Evolutionary conservation across 2,797 vertebrate species (phyloP), one percentile per base, ranked within the genome.

Genomic region (Bufotes viridis): DNA sequence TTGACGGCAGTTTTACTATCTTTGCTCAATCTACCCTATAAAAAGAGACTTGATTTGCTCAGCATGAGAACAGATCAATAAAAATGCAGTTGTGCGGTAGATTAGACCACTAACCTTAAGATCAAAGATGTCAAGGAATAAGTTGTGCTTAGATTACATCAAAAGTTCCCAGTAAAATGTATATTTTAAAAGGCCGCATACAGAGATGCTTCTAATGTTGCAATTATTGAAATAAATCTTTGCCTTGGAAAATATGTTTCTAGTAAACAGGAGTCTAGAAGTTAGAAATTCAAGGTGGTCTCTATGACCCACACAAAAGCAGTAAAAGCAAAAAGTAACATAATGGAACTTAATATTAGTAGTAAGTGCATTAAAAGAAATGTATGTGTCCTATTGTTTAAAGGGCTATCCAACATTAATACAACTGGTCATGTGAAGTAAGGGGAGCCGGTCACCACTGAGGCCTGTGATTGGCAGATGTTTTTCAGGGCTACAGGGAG

Each of bases 61-160:
- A 95, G 96, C 95, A 96, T 95, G 95, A 96, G 95, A 97, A 96
- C 94, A 96, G 96, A 97, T 97, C 96, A 96, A 97, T 97, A 95
- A 96, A 96, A 95, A 93, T 91, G 92, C 93, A 95, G 93, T 95
- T 95, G 95, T 93, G 93, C 93, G 92, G 90, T 90, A 94, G 94
- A 95, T 95, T 93, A 93, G 93, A 93, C 94, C 93, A 93, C 95
- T 94, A 94, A 94, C 94, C 94, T 85, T 72, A 93, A 96, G 94
- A 96, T 96, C 95, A 96, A 94, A 97, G 95, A 96, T 95, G 93
- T 92, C 94, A 93, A 94, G 94, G 53, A 94, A 93, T 91, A 92
- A 91, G 92, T 93, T 93, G 93, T 90, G 93, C 90, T 93, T 93
- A 87, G 90, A 93, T 91, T 91, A 95, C 92, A 96, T 94, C 95